Evolutionary conservation across 2,888 invertebrate species (phyloP).

Genomic region (Archips xylosteana): DNA sequence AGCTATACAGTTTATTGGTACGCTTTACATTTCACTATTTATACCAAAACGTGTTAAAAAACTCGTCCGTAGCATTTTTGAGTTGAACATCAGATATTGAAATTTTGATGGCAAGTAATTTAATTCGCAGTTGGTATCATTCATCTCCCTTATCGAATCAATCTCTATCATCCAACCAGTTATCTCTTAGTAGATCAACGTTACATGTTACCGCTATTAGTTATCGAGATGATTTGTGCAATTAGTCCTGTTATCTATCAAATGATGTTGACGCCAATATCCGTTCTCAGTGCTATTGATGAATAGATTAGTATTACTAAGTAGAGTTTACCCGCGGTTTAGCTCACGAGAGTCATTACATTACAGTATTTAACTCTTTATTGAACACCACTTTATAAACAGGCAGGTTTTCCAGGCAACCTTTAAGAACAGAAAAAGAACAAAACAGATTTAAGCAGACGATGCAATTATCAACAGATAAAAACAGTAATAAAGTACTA

Average conservation of each 20-base stretch:
- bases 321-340: neutral
- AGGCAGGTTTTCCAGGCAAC: no score
- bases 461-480: no score
- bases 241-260: conserved; percentile 18
- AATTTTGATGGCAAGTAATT: neutral
- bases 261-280: neutral
- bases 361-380: no score
- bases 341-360: no score
- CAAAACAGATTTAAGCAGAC: no score
- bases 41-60: no score
- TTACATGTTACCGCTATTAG: conserved; percentile 1
- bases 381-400: no score
- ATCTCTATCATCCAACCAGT: neutral
- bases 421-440: no score
- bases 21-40: no score
- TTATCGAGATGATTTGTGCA: conserved; percentile 16
- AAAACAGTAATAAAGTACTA: no score
- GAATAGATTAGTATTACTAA: conserved; percentile 10
- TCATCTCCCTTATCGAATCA: neutral
- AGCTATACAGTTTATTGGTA: no score
- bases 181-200: conserved; percentile 1
- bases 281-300: conserved; percentile 17
- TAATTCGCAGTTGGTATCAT: neutral
- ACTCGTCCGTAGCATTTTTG: no score
- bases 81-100: neutral